Evolutionary conservation across 2,888 invertebrate species (phyloP), one percentile per base, ranked within the genome.

Genomic region (Lissocephala sabroskyi): DNA sequence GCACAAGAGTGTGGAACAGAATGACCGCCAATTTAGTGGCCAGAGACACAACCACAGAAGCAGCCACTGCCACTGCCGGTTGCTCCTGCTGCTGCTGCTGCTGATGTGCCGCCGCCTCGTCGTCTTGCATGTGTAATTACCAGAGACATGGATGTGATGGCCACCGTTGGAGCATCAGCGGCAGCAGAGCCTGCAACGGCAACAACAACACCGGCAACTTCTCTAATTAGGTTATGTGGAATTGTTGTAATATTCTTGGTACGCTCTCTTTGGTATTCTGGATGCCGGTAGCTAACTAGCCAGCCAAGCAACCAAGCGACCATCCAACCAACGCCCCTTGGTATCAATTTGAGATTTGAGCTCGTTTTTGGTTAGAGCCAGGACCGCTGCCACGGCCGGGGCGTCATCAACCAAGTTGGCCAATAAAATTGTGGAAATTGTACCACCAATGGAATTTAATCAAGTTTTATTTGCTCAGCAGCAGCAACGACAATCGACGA

Each of bases 191-290:
- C 23, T 5, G 7, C 23, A 23, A 23, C 7, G 23, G 32, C 40
- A 47, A 33, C 39, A 43, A 46, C 40, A 32, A 36, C 29, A 14
- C 36, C 18, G 40, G 41, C 44, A 32, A 45, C 48, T 47, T 56
- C n/a, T n/a, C 54, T 77, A 77, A 73, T 73, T 77, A 74, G 78
- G 78, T 77, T 73, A 73, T 77, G 62, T 74, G 70, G 75, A 66
- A 74, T 77, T 70, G 59, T 74, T 65, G 59, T 60, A 74, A 77
- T 71, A 61, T 58, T 23, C 23, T 23, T 7, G 23, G 23, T 7
- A 23, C 7, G 23, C 7, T 7, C 19, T n/a, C 3, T 30, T 42
- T n/a, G 23, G 4, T n/a, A n/a, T n/a, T 23, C 23, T 23, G 4
- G 23, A 23, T 5, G 7, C 23, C 23, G 23, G 23, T 23, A 7